Base-by-base conservation (phyloP, 2,797 vertebrate genomes). In the Parambassis ranga region DNA sequence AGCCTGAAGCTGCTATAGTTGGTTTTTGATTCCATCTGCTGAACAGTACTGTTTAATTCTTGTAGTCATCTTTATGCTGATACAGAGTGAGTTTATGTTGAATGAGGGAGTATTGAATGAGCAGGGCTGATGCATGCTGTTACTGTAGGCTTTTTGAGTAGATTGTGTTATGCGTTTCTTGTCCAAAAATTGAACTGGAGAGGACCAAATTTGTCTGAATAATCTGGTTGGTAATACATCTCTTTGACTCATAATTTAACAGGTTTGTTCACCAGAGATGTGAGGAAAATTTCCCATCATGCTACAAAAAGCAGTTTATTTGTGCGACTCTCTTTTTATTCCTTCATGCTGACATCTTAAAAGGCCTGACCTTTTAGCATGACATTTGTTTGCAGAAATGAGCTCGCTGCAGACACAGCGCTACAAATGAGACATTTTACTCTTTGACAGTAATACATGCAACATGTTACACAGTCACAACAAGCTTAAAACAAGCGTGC, bases 321-420 rank as follows among this genome's bases (percentile, higher is more conserved):
- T 10, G 10, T 26, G 56, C 47, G 15, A 43, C 64, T 57, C 14
- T 46, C 36, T 36, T 10, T 38, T 53, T 16, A 5, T 69, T 70
- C 44, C 48, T 41, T 33, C 6, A 16, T 1, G 33, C 78, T 49
- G 80, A 82, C 82, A 63, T 63, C 70, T 81, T 59, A 39, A 59
- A 61, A 75, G 63, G 62, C 46, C 64, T 68, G 84, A 89, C 86
- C 84, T 90, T 89, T 87, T 50, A 46, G 31, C 51, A 2, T 50
- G 65, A 81, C 77, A 71, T 85, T 87, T 82, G 81, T 75, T 82
- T 80, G 57, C 77, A 43, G 70, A 76, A 89, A 82, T 60, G 73
- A 86, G 75, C 67, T 41, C 3, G 46, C 62, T 11, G 53, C 66
- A 68, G 77, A 80, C 64, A 3, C 3, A 6, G 22, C 2, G 23